These are phyloP conservation scores for Gortyna flavago DNA, from an alignment of 2,888 invertebrate species.

Conservation along the genomic window DNA sequence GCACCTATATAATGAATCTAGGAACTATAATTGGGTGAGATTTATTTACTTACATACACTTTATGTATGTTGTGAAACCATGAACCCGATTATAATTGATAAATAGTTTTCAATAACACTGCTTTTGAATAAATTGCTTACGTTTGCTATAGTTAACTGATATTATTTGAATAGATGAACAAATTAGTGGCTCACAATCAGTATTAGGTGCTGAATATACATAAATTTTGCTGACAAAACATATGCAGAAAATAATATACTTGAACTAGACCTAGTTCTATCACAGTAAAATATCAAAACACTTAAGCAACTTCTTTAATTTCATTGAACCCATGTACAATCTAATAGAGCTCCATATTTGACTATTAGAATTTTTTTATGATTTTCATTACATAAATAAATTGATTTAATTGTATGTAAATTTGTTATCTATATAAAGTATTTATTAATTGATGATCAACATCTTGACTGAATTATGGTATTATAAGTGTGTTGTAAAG, in stretches of 20 bases:
- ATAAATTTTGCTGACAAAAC: conserved; percentile 47
- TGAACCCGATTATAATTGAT: conserved; percentile 51
- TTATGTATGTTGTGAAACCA: conserved; percentile 34
- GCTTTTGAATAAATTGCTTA: conserved; percentile 11
- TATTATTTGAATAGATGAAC: conserved; percentile 34
- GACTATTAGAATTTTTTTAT: conserved; percentile 17
- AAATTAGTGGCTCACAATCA: conserved; percentile 37
- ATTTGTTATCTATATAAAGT: conserved; percentile 5
- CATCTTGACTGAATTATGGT: conserved; percentile 78
- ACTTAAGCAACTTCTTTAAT: conserved; percentile 64
- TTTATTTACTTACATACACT: conserved; percentile 25
- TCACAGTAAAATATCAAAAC: conserved; percentile 89
- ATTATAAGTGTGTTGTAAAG: conserved; percentile 10
- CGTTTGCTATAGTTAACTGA: conserved; percentile 34
- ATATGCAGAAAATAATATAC: conserved; percentile 69
- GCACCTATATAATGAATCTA: conserved; percentile 85
- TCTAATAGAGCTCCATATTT: conserved; percentile 23
- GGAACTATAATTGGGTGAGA: conserved; percentile 78
- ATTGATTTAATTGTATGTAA: conserved; percentile 26
- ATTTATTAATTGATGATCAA: conserved; percentile 14
- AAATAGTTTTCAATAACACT: conserved; percentile 17
- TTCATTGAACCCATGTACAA: conserved; percentile 50
- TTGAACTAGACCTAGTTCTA: conserved; percentile 84
- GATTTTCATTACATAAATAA: conserved; percentile 13
- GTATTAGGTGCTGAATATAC: conserved; percentile 27